Percentiles rank a stretch among this genome's conserved stretches.
These are phyloP conservation scores for Protophormia terraenovae DNA, from an alignment of 2,888 invertebrate genomes.

Conservation along the genomic window DNA sequence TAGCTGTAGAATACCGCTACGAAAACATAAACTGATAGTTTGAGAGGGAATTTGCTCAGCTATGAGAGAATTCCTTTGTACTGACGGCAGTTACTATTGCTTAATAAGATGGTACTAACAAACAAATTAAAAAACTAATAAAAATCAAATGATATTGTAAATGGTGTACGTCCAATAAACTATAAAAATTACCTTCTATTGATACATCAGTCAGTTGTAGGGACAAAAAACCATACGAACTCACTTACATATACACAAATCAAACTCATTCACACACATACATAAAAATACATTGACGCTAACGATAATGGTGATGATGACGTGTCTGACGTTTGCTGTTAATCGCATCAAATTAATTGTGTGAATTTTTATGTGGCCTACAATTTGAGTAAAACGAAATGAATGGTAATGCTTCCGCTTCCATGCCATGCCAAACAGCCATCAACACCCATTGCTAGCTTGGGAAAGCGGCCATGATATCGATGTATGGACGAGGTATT, in stretches of 20 bases:
- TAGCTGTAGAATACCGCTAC: no score
- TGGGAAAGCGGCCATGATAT: not conserved
- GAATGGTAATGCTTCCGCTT: constrained; percentile 40
- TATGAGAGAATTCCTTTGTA: no score
- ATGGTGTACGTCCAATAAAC: constrained; percentile 24
- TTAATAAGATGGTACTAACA: not conserved
- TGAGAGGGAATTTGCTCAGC: no score
- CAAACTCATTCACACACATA: not conserved
- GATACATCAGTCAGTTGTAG: constrained; percentile 30
- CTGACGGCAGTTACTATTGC: no score
- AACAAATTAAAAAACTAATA: not conserved
- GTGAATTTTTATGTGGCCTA: constrained; percentile 66
- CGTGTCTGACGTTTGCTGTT: constrained; percentile 63
- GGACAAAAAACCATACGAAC: not conserved
- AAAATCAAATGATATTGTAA: not conserved
- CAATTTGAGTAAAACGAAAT: constrained; percentile 47
- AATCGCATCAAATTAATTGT: constrained; percentile 70
- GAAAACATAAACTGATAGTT: no score
- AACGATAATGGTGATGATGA: constrained; percentile 55
- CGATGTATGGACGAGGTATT: constrained; percentile 1
- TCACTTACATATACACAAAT: not conserved
- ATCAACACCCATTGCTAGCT: not conserved
- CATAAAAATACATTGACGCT: not conserved
- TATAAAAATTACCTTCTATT: constrained; percentile 40
- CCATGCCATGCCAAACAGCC: not conserved